Percentiles rank a stretch among this genome's conserved stretches.
phyloP scores from a whole-genome alignment of 2,113 vertebrate species.

The Aix galericulata region DNA sequence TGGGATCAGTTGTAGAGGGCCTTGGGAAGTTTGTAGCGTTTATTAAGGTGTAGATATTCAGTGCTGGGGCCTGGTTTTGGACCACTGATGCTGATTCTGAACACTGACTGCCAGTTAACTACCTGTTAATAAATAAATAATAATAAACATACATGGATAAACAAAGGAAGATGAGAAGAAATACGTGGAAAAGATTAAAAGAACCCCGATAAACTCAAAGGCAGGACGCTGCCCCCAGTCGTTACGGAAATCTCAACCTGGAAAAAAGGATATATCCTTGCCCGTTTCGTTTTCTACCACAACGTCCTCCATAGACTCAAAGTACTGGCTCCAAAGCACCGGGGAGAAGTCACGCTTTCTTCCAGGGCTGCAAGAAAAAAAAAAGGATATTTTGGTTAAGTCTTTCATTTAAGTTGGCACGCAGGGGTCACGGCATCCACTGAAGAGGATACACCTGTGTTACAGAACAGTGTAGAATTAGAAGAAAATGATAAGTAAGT shows the following conservation, averaged over 20 bases:
- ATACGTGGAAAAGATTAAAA: background rate
- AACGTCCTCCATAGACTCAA: constrained; percentile 95
- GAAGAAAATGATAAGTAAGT: background rate
- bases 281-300: constrained; percentile 91
- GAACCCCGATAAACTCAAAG: background rate
- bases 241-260: background rate
- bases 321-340: constrained; percentile 95
- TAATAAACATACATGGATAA: background rate
- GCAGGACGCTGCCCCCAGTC: rapidly evolving
- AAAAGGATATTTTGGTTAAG: background rate
- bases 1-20: background rate
- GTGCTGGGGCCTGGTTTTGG: background rate
- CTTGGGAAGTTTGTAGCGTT: background rate
- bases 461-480: background rate
- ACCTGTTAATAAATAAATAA: background rate
- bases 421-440: background rate
- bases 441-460: background rate
- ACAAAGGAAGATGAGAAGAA: background rate
- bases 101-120: background rate
- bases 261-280: constrained; percentile 95
- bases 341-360: constrained; percentile 93
- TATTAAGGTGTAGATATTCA: background rate
- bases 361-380: constrained; percentile 84
- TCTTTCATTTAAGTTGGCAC: background rate
- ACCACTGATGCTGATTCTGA: background rate